Percentiles rank a stretch among this genome's conserved stretches.
Evolutionary conservation across 2,113 vertebrate species (phyloP).

Genomic region (Grallaria varia): DNA sequence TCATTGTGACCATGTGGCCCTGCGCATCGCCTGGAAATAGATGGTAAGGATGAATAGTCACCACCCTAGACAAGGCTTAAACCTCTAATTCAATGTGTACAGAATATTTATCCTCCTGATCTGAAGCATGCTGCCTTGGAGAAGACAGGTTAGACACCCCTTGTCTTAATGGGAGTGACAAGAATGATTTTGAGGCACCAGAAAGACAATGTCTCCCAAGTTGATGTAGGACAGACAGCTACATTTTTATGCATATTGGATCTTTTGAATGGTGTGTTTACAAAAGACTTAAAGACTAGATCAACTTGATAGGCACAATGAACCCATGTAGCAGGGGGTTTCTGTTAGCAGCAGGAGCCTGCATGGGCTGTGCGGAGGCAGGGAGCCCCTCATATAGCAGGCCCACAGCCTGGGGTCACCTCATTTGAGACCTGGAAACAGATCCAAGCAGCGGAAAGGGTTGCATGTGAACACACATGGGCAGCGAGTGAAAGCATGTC

Average conservation of each 20-base stretch:
- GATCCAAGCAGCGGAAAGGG: background rate
- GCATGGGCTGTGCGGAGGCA: background rate
- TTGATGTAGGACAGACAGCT: fast-evolving
- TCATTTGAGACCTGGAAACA: background rate
- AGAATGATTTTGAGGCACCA: background rate
- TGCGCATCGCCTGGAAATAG: background rate
- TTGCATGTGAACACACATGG: background rate
- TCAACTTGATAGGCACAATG: background rate
- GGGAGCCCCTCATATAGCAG: fast-evolving
- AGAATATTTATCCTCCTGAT: background rate
- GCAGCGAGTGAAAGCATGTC: background rate
- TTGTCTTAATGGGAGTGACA: background rate
- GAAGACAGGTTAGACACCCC: background rate
- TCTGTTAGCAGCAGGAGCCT: background rate
- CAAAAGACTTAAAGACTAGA: background rate
- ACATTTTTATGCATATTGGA: background rate
- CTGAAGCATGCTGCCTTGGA: background rate
- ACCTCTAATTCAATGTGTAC: background rate
- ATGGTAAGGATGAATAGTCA: background rate
- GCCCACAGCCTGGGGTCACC: background rate
- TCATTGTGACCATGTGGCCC: background rate
- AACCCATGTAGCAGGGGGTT: background rate
- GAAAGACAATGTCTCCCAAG: background rate
- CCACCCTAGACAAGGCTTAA: background rate
- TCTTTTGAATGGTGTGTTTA: background rate